Conservation (phyloP, 35 echinoderm and acorn worm species). For the Lytechinus variegatus region DNA sequence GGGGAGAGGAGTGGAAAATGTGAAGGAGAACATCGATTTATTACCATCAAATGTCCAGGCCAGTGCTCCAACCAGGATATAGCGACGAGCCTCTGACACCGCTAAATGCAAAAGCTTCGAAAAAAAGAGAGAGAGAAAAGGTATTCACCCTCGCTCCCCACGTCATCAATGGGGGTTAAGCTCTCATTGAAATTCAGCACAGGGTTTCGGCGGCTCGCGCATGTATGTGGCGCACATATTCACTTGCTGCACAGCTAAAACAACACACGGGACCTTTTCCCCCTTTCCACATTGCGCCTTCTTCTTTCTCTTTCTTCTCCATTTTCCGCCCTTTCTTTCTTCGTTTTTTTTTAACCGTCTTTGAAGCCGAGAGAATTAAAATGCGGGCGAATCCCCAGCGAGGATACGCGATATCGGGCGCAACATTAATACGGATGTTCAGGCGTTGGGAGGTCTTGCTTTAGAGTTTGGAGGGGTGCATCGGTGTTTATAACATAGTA, state of each 20-base stretch:
- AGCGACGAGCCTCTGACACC: background rate
- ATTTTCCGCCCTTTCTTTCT: background rate
- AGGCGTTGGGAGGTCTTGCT: background rate
- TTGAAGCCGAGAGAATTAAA: background rate
- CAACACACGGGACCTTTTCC: slow-evolving; percentile 30
- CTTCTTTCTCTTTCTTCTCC: background rate
- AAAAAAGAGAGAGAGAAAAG: background rate
- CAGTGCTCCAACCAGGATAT: background rate
- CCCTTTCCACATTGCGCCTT: background rate
- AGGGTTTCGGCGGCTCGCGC: background rate
- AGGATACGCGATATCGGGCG: background rate
- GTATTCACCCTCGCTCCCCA: background rate
- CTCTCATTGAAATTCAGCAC: slow-evolving; percentile 28
- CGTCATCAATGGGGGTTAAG: background rate
- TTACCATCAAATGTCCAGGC: slow-evolving; percentile 24
- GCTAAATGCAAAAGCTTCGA: background rate
- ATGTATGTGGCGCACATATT: slow-evolving; percentile 9
- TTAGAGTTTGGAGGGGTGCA: background rate
- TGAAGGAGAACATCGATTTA: background rate
- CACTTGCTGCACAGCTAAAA: slow-evolving; percentile 40
- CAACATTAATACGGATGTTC: slow-evolving; percentile 44
- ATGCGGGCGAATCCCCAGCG: slow-evolving; percentile 37
- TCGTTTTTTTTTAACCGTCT: background rate
- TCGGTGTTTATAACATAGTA: background rate
- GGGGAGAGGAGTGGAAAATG: background rate